These are phyloP conservation scores for Cyclina sinensis DNA, from an alignment of 1,140 invertebrate species.

Conservation along the genomic window DNA sequence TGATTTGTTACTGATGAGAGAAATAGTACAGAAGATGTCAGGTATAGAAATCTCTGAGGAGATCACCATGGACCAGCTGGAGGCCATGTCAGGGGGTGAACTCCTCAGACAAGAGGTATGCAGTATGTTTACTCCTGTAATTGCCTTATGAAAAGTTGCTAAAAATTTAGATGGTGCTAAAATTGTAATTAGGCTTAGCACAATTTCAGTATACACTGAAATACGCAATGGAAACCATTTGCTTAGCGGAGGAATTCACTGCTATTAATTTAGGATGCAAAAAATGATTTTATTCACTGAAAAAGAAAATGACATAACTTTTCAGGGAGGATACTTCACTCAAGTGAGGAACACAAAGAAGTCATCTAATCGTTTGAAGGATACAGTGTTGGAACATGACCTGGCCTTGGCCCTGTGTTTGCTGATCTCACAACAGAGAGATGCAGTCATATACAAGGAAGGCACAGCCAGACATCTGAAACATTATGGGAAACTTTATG, in stretches of 20 bases:
- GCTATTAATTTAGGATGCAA: neutral
- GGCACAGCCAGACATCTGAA: conserved; percentile 92
- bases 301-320: too few species aligned
- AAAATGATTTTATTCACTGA: too few species aligned
- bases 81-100: conserved; percentile 98
- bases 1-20: conserved; percentile 97
- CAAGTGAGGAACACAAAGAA: conserved; percentile 99
- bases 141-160: neutral
- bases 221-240: neutral
- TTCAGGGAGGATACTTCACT: conserved; percentile 97
- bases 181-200: neutral
- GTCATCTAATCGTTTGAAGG: conserved; percentile 97
- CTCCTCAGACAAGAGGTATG: conserved; percentile 95
- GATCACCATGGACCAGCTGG: conserved; percentile 98
- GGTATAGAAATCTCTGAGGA: conserved; percentile 99
- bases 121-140: conserved; percentile 27
- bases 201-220: too few species aligned
- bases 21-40: conserved; percentile 99
- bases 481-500: conserved; percentile 89
- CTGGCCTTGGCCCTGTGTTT: conserved; percentile 97
- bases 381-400: conserved; percentile 96
- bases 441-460: conserved; percentile 93
- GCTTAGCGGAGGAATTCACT: neutral
- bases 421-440: conserved; percentile 98
- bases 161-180: neutral